phyloP scores from a whole-genome alignment of 2,797 vertebrate genomes.

The Pogoniulus pusillus region DNA sequence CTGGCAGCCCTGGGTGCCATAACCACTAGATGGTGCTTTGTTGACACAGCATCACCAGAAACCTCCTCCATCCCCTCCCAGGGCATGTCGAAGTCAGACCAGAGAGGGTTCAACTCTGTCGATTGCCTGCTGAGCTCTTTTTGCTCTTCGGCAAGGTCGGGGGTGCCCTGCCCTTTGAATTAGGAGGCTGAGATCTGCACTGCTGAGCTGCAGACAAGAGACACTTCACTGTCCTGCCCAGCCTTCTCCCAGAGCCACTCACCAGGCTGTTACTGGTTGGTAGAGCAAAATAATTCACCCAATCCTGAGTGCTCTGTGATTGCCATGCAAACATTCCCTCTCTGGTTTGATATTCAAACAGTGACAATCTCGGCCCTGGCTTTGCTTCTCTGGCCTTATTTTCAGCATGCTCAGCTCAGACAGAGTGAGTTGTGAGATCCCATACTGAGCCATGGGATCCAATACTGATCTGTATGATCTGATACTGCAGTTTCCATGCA shows the following conservation, averaged over 20 bases:
- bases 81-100: not conserved
- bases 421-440: not conserved
- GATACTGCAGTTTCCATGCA: not conserved
- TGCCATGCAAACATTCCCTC: not conserved
- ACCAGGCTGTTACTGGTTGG: not conserved
- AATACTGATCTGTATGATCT: rapidly evolving
- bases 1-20: rapidly evolving
- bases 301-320: rapidly evolving
- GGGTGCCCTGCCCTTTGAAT: not conserved
- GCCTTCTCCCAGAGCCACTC: not conserved
- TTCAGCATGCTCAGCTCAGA: not conserved
- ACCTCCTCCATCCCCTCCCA: not conserved
- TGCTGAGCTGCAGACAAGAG: not conserved
- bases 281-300: not conserved
- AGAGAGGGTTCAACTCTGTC: not conserved
- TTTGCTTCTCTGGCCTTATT: not conserved
- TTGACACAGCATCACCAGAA: not conserved
- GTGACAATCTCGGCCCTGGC: not conserved
- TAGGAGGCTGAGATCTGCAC: not conserved
- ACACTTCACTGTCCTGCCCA: not conserved
- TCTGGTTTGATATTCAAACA: not conserved
- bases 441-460: not conserved
- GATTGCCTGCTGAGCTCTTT: conserved; percentile 7
- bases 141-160: not conserved
- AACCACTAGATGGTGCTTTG: conserved; percentile 67